Base-by-base conservation (phyloP, 2,797 vertebrate genomes). In the Micropoecilia bifurca region DNA sequence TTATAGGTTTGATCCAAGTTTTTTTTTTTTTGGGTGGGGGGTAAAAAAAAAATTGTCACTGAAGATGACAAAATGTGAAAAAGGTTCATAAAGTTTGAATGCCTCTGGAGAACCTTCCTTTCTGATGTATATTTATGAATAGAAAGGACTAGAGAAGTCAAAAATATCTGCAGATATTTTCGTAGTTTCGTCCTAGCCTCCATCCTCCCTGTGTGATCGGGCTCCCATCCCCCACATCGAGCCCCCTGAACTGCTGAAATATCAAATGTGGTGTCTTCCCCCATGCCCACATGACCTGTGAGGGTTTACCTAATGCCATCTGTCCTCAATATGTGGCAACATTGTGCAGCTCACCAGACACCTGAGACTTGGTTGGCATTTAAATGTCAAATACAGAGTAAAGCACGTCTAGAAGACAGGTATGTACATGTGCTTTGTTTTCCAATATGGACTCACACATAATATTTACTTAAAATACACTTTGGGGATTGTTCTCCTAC, bases 251-350 rank as follows among this genome's bases (percentile, higher is more conserved):
- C 81, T 84, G 88, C 84, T 83, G 63, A 83, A 82, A 82, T 78
- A 76, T 76, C 81, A 69, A n/a, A 33, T 77, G 63, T 91, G 76
- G 83, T 78, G 91, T 94, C 91, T 94, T 83, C 93, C 94, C 91
- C 80, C 77, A 93, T 88, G 16, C 87, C 84, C 90, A 88, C 53
- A 88, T 86, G 3, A 89, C 28, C 84, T 12, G 43, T 71, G 75
- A 68, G 30, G 9, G 47, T 83, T 80, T 71, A 72, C 69, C 59
- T 75, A 80, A 43, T 86, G 82, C 80, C 85, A 87, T 81, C 83
- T 78, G 71, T 81, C 79, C 78, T 36, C 50, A 61, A 85, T 68
- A 84, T 80, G 48, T 74, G 85, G 55, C 75, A 53, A 10, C 46
- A 45, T 66, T n/a, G 28, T 66, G 10, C 0, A 33, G 47, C 53